Percentiles rank a stretch among this genome's conserved stretches.
These are phyloP conservation scores for Rostratula benghalensis DNA, from an alignment of 2,113 vertebrate genomes.

Conservation along the genomic window DNA sequence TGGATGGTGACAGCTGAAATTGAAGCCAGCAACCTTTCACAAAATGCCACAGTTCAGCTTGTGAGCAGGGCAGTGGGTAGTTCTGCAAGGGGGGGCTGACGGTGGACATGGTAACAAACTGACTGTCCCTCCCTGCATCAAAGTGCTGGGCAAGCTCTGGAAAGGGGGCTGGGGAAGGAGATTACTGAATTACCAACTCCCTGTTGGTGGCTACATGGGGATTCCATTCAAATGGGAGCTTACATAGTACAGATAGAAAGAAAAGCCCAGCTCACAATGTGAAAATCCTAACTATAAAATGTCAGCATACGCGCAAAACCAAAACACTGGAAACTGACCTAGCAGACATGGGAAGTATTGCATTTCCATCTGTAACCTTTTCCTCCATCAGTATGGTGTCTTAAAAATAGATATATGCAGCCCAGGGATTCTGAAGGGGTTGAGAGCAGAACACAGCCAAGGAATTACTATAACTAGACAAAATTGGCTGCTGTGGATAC, in stretches of 20 bases:
- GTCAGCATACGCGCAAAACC: neutral
- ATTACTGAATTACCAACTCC: neutral
- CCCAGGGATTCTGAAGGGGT: neutral
- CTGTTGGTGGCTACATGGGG: fast-evolving
- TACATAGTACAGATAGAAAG: neutral
- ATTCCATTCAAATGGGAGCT: neutral
- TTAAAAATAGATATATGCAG: slow-evolving; percentile 14
- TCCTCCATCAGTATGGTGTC: neutral
- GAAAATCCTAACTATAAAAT: neutral
- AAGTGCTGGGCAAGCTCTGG: neutral
- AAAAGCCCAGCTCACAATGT: neutral
- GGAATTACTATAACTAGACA: neutral
- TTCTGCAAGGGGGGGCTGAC: neutral
- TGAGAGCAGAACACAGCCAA: neutral
- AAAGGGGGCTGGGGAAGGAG: neutral
- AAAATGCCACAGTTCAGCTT: slow-evolving; percentile 70
- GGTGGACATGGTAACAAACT: fast-evolving
- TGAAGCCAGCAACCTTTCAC: slow-evolving; percentile 68
- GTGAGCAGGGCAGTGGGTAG: neutral
- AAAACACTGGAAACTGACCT: neutral
- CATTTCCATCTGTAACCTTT: slow-evolving; percentile 25
- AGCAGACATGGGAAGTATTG: neutral
- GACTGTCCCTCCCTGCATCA: fast-evolving
- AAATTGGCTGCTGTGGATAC: neutral
- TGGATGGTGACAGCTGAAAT: slow-evolving; percentile 29